phyloP scores from a whole-genome alignment of 2,113 vertebrate species.

The Corythornis madagascariensis region DNA sequence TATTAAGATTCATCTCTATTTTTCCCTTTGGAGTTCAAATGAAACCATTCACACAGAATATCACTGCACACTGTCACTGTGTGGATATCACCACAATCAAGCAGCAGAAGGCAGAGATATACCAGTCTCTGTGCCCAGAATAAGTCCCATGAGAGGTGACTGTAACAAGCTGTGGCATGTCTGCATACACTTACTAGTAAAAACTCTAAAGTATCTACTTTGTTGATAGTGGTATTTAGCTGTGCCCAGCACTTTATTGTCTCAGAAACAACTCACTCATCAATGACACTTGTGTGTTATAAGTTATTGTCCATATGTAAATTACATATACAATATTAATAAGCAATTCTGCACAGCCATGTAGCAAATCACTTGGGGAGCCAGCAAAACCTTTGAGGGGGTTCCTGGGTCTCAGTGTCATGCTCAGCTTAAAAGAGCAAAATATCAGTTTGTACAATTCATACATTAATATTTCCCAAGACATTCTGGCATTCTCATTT shows the following conservation, averaged over 20 bases:
- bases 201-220: not conserved
- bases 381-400: not conserved
- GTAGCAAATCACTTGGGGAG: not conserved
- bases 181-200: not conserved
- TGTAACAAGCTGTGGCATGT: not conserved
- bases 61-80: not conserved
- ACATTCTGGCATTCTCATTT: not conserved
- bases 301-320: not conserved
- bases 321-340: not conserved
- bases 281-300: not conserved
- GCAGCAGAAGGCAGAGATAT: not conserved
- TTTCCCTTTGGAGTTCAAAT: not conserved
- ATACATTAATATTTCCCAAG: not conserved
- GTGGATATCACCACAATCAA: not conserved
- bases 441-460: not conserved
- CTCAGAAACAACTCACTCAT: not conserved
- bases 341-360: not conserved
- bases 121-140: not conserved
- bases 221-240: not conserved
- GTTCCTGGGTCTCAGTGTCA: not conserved
- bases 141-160: not conserved
- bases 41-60: not conserved
- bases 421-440: not conserved
- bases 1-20: not conserved
- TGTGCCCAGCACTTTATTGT: not conserved